Conservation (phyloP, 2,113 vertebrate genomes). For the Larimichthys polyactis region DNA sequence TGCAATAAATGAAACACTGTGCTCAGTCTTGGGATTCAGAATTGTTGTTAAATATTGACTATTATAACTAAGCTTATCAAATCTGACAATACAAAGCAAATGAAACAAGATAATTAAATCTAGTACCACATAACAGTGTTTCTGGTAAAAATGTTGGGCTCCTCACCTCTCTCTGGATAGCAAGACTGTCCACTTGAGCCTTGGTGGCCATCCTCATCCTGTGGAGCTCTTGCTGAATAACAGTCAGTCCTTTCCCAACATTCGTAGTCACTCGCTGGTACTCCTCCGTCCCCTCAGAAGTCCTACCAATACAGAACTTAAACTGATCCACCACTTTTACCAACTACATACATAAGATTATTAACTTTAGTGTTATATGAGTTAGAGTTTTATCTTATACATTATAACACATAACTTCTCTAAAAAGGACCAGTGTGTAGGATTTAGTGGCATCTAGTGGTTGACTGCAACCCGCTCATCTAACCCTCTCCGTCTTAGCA, state of each 20-base stretch:
- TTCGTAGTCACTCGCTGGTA: slow-evolving; percentile 81
- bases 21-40: not conserved
- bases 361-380: not conserved
- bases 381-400: not conserved
- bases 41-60: not conserved
- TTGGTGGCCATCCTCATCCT: slow-evolving; percentile 82
- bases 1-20: not conserved
- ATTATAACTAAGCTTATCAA: not conserved
- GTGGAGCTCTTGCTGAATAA: slow-evolving; percentile 83
- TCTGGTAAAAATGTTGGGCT: not conserved
- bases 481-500: too few species aligned
- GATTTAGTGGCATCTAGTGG: too few species aligned
- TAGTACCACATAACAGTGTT: too few species aligned
- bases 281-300: slow-evolving; percentile 78
- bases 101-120: not conserved
- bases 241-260: slow-evolving; percentile 79
- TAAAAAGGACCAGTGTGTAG: not conserved
- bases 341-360: not conserved
- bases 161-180: slow-evolving; percentile 80
- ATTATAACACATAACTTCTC: not conserved
- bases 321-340: not conserved
- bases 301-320: slow-evolving; percentile 58
- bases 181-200: slow-evolving; percentile 80
- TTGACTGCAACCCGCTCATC: too few species aligned
- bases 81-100: not conserved